These are phyloP conservation scores for Misgurnus mizolepis DNA, from an alignment of 2,113 vertebrate species.

Conservation along the genomic window DNA sequence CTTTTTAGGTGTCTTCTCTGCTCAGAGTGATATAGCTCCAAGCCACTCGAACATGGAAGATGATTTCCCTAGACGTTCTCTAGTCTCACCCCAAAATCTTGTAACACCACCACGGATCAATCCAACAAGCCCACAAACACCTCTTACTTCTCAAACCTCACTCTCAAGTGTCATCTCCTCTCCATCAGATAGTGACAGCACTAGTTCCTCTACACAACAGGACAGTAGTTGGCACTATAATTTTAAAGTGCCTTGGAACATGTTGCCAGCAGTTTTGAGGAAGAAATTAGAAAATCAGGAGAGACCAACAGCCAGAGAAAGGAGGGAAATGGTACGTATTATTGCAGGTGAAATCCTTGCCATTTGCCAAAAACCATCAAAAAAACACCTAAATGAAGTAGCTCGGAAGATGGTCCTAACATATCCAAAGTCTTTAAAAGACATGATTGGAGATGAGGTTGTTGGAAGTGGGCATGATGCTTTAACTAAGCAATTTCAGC, in stretches of 20 bases:
- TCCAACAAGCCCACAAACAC: background rate
- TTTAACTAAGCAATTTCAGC: background rate
- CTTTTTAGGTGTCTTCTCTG: background rate
- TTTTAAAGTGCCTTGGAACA: background rate
- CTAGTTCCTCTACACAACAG: background rate
- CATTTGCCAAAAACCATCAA: background rate
- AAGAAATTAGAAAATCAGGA: constrained; percentile 8
- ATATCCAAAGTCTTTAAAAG: background rate
- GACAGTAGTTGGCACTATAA: background rate
- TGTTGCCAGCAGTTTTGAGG: constrained; percentile 2
- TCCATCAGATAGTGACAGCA: background rate
- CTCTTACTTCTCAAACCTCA: background rate
- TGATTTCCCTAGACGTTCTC: background rate
- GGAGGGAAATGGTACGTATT: background rate
- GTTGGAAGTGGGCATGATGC: constrained; percentile 1
- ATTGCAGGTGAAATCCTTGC: constrained; percentile 1
- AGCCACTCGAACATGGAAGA: constrained; percentile 3
- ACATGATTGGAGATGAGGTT: constrained; percentile 1
- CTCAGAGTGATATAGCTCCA: background rate
- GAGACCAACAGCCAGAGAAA: background rate
- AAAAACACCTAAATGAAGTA: constrained; percentile 1
- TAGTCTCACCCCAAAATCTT: background rate
- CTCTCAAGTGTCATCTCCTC: background rate
- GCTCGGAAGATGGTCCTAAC: background rate
- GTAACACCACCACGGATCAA: background rate